Conservation (phyloP, 1,140 invertebrate genomes). For the Pseudomyrmex pallidus region DNA sequence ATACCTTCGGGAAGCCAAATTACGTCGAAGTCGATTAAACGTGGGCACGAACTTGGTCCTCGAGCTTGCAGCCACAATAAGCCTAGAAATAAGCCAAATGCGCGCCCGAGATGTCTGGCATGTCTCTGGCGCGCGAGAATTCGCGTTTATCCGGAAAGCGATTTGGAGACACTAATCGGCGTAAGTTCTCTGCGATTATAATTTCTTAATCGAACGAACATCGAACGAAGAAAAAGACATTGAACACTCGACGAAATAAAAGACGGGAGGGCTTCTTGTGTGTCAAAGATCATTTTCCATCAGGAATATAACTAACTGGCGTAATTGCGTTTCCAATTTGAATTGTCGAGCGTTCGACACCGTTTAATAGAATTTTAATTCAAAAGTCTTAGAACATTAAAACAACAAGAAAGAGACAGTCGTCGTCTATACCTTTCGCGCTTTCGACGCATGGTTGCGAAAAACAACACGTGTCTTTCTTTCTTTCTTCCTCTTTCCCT, state of each 20-base stretch:
- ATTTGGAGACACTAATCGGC: neutral
- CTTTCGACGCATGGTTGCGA: neutral
- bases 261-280: neutral
- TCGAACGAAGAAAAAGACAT: neutral
- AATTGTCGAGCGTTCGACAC: neutral
- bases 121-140: neutral
- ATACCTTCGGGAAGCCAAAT: slow-evolving; percentile 21
- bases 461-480: neutral
- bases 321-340: neutral
- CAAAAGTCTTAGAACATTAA: neutral
- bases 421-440: neutral
- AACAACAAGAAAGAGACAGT: neutral
- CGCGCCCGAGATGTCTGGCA: neutral
- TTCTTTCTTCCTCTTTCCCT: neutral
- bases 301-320: neutral
- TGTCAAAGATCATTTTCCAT: neutral
- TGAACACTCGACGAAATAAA: neutral
- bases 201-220: neutral
- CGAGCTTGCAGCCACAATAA: slow-evolving; percentile 17
- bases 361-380: neutral
- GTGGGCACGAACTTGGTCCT: slow-evolving; percentile 8
- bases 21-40: slow-evolving; percentile 24
- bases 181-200: slow-evolving; percentile 11
- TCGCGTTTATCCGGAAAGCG: neutral
- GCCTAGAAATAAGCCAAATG: slow-evolving; percentile 30